These are phyloP conservation scores for Noctua fimbriata DNA, from an alignment of 2,888 invertebrate genomes.

Conservation along the genomic window DNA sequence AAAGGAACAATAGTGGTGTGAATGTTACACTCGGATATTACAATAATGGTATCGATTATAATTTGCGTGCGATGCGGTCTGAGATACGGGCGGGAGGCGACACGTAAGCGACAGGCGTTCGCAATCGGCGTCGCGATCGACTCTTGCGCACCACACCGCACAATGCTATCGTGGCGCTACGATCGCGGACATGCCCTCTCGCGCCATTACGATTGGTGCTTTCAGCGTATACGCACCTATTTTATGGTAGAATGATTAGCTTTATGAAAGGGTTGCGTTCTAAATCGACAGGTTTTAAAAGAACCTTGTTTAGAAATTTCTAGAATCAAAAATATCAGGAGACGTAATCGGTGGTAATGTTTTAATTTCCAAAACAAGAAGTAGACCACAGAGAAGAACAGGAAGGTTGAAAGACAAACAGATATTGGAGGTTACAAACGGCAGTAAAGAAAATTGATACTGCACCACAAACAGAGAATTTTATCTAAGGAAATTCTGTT, in stretches of 20 bases:
- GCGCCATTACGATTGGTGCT: slow-evolving; percentile 87
- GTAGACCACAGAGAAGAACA: neutral
- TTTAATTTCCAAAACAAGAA: neutral
- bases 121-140: slow-evolving; percentile 88
- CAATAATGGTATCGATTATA: slow-evolving; percentile 91
- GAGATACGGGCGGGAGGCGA: slow-evolving; percentile 87
- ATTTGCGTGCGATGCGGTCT: slow-evolving; percentile 89
- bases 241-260: slow-evolving; percentile 83
- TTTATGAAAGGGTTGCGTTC: slow-evolving; percentile 73
- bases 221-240: slow-evolving; percentile 81
- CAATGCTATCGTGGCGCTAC: slow-evolving; percentile 89
- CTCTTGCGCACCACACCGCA: slow-evolving; percentile 83
- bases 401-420: neutral
- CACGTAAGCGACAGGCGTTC: slow-evolving; percentile 88
- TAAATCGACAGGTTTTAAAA: slow-evolving; percentile 35
- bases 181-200: slow-evolving; percentile 87
- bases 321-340: neutral
- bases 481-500: neutral
- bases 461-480: neutral
- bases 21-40: slow-evolving; percentile 88
- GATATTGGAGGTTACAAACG: neutral
- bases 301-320: neutral
- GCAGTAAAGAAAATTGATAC: neutral
- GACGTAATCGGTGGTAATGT: fast-evolving
- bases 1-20: slow-evolving; percentile 87